Evolutionary conservation across 2,113 vertebrate genomes (phyloP).

Genomic region (Erythrocercus mccallii): DNA sequence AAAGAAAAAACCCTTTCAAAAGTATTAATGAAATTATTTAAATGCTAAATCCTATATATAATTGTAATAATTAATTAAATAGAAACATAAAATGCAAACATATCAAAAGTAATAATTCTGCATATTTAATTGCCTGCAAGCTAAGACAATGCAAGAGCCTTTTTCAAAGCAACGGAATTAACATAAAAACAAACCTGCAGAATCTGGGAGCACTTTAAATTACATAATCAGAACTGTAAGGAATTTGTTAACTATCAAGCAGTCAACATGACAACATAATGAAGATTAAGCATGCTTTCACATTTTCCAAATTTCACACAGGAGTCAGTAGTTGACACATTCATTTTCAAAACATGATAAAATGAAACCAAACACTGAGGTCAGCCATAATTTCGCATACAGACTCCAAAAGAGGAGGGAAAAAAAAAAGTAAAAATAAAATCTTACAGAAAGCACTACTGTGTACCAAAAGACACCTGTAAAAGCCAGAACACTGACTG

Average conservation of each 20-base stretch:
- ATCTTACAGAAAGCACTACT: constrained; percentile 62
- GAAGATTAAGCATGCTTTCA: constrained; percentile 63
- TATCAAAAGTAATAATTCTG: not conserved
- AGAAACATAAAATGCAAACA: not conserved
- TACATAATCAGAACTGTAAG: not conserved
- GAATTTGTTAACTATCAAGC: constrained; percentile 22
- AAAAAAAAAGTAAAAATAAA: not conserved
- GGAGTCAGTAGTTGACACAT: constrained; percentile 32
- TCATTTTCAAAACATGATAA: constrained; percentile 26
- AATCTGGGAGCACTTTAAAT: not conserved
- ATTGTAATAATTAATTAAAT: not conserved
- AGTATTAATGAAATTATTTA: not conserved
- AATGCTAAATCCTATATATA: not conserved
- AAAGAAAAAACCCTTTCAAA: not conserved
- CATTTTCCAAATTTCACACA: constrained; percentile 6
- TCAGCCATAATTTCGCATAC: constrained; percentile 58
- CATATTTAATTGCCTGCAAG: not conserved
- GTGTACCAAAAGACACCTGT: constrained; percentile 47
- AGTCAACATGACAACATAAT: constrained; percentile 44
- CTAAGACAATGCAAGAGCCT: not conserved
- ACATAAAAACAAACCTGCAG: not conserved
- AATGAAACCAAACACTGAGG: constrained; percentile 50
- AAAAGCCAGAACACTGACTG: constrained; percentile 71
- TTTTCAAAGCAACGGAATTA: not conserved
- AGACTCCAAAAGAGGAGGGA: not conserved